Conservation (phyloP, 2,888 invertebrate genomes). For the Drosophila fulvimacula region DNA sequence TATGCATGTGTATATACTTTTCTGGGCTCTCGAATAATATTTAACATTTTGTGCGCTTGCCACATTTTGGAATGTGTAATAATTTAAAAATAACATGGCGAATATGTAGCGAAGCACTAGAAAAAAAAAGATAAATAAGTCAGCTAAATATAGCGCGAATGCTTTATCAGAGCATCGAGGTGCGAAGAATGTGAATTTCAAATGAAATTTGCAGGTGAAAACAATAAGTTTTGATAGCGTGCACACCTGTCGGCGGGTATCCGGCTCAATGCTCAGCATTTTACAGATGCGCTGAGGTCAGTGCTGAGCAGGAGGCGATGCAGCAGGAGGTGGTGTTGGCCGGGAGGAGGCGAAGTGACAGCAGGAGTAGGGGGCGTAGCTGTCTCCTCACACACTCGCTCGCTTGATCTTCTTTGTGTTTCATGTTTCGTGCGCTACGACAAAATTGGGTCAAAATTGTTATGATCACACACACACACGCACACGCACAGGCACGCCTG, state of each 20-base stretch:
- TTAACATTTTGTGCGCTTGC: constrained; percentile 69
- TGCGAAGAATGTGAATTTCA: neutral
- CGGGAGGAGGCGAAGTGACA: neutral
- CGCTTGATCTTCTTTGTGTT: constrained; percentile 59
- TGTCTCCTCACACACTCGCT: constrained; percentile 39
- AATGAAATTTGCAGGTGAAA: constrained; percentile 8
- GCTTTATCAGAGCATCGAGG: constrained; percentile 19
- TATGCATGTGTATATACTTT: constrained; percentile 50
- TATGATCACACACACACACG: constrained; percentile 72
- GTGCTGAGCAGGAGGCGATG: constrained; percentile 49
- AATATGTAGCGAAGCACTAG: constrained; percentile 66
- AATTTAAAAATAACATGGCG: constrained; percentile 80
- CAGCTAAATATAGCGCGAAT: constrained; percentile 58
- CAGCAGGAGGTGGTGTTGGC: neutral
- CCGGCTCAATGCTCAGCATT: constrained; percentile 59
- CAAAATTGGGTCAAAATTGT: constrained; percentile 82
- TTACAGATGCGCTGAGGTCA: constrained; percentile 73
- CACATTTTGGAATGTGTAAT: constrained; percentile 84
- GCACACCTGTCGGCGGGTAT: constrained; percentile 33
- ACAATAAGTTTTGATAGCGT: neutral
- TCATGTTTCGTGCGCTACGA: constrained; percentile 60
- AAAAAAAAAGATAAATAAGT: constrained; percentile 69
- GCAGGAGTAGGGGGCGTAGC: constrained; percentile 1
- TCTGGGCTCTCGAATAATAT: constrained; percentile 60
- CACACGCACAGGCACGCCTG: constrained; percentile 43